Evolutionary conservation across 2,888 invertebrate species (phyloP).

Genomic region (Parasteatoda lunata): DNA sequence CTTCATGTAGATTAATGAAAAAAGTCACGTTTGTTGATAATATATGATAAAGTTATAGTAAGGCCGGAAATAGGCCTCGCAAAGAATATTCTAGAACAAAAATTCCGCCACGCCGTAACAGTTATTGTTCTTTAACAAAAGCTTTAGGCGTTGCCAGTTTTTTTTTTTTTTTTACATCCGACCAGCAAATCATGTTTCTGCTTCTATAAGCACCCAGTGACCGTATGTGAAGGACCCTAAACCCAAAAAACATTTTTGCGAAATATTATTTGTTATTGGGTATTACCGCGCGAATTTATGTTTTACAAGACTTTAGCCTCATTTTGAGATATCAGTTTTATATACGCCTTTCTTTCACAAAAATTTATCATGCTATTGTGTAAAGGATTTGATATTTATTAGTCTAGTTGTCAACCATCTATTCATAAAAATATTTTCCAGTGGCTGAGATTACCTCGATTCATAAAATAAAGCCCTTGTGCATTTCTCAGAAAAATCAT

Average conservation of each 20-base stretch:
- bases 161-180: constrained; percentile 38
- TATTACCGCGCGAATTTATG: too few relatives aligned
- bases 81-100: constrained; percentile 17
- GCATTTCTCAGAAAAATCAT: too few relatives aligned
- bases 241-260: not conserved
- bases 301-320: too few relatives aligned
- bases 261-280: not conserved
- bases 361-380: too few relatives aligned
- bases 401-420: too few relatives aligned
- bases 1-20: not conserved
- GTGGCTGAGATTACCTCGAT: too few relatives aligned
- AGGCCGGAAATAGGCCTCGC: constrained; percentile 39
- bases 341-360: too few relatives aligned
- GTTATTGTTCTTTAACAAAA: constrained; percentile 57
- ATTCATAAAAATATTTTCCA: too few relatives aligned
- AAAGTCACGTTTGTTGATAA: constrained; percentile 5
- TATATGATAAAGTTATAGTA: not conserved
- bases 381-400: too few relatives aligned
- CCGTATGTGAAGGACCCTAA: not conserved
- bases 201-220: constrained; percentile 8
- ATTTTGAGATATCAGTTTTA: too few relatives aligned
- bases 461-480: too few relatives aligned
- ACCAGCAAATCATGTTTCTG: constrained; percentile 21
- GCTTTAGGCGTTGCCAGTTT: constrained; percentile 47
- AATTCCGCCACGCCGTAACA: constrained; percentile 41